Evolutionary conservation across 2,888 invertebrate genomes (phyloP).

Genomic region (Drosophila nr. medialis): DNA sequence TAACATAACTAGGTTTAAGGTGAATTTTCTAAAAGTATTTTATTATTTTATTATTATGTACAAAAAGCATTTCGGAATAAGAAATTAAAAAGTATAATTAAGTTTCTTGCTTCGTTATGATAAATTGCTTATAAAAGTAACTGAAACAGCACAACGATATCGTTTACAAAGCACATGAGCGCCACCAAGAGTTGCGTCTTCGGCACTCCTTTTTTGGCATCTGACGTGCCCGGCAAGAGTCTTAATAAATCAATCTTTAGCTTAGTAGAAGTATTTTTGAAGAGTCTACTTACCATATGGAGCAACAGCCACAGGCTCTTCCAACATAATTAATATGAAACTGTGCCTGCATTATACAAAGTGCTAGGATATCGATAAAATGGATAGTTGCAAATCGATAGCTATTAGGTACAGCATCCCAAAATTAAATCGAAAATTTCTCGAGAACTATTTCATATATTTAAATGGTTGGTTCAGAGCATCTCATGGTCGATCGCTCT

Average conservation of each 20-base stretch:
- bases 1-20: background rate
- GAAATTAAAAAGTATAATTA: background rate
- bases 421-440: background rate
- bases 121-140: too few species aligned
- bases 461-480: background rate
- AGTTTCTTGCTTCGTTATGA: background rate
- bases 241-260: too few species aligned
- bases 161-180: background rate
- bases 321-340: background rate
- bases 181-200: background rate
- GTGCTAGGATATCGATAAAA: too few species aligned
- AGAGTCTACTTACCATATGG: background rate
- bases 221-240: too few species aligned
- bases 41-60: background rate
- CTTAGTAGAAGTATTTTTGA: background rate
- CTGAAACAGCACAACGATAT: background rate
- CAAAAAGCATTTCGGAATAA: background rate
- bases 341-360: background rate
- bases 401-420: background rate
- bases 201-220: too few species aligned
- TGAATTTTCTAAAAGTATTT: background rate
- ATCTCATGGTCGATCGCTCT: background rate
- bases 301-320: background rate
- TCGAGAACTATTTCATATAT: background rate
- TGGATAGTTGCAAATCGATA: background rate